Percentiles rank a stretch among this genome's conserved stretches.
phyloP scores from a whole-genome alignment of 2,888 invertebrate species.

The Phalera bucephala region DNA sequence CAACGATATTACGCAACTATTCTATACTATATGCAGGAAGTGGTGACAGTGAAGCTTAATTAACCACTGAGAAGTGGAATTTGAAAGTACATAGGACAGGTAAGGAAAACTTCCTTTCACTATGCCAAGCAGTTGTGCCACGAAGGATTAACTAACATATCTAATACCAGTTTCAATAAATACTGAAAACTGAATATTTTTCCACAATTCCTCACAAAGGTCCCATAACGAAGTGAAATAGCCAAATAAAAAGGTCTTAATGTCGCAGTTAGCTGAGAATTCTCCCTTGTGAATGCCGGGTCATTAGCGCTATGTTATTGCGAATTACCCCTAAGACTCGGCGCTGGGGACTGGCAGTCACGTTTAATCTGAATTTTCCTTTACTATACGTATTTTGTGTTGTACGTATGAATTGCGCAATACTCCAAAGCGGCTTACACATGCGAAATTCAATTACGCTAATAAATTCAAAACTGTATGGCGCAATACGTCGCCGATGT shows the following conservation, averaged over 20 bases:
- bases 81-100: no score
- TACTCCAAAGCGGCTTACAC: slow-evolving; percentile 39
- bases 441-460: slow-evolving; percentile 51
- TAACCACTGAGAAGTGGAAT: no score
- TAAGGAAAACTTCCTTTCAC: no score
- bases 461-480: slow-evolving; percentile 39
- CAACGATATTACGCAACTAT: no score
- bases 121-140: background rate
- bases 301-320: slow-evolving; percentile 79
- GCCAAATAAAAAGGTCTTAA: slow-evolving; percentile 79
- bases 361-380: slow-evolving; percentile 71
- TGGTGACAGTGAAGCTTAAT: no score
- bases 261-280: slow-evolving; percentile 76
- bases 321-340: slow-evolving; percentile 66
- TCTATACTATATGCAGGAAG: no score
- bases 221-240: slow-evolving; percentile 75
- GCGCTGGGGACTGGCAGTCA: slow-evolving; percentile 51
- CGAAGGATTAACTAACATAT: no score
- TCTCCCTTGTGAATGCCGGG: slow-evolving; percentile 73
- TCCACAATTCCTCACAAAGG: slow-evolving; percentile 62
- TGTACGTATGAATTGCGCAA: slow-evolving; percentile 44
- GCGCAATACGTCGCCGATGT: slow-evolving; percentile 32
- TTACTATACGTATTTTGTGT: slow-evolving; percentile 46
- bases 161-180: no score
- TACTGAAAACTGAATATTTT: slow-evolving; percentile 39